A percentile compares a stretch with the other conserved stretches of the same genome.
Evolutionary conservation across 2,797 vertebrate species (phyloP).

Genomic region (Channallabes apus): DNA sequence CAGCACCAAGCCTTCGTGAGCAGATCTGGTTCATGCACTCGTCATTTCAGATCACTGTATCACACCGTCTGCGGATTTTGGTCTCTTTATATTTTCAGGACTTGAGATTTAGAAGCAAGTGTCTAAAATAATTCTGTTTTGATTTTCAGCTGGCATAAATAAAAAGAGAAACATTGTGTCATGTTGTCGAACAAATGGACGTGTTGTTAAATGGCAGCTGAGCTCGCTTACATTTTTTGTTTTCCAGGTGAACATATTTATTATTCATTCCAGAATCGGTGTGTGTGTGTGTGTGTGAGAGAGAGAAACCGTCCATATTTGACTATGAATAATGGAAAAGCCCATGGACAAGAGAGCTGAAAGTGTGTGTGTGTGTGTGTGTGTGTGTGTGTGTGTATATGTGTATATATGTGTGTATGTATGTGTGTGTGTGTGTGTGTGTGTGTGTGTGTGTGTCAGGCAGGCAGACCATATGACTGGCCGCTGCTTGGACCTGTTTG

Average conservation of each 20-base stretch:
- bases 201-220: constrained; percentile 40
- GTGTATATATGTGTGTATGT: not conserved
- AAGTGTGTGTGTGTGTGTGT: constrained; percentile 59
- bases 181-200: not conserved
- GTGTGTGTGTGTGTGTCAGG: not conserved
- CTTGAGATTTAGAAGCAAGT: not conserved
- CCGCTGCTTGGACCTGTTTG: constrained; percentile 44
- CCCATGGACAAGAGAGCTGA: constrained; percentile 75
- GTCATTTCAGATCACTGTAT: not conserved
- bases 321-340: constrained; percentile 83
- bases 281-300: constrained; percentile 43
- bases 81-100: not conserved
- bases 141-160: not conserved
- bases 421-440: constrained; percentile 10
- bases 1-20: constrained; percentile 32
- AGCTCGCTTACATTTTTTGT: constrained; percentile 61
- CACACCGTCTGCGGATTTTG: no score
- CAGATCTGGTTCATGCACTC: not conserved
- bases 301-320: constrained; percentile 66
- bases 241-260: constrained; percentile 80
- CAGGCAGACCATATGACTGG: constrained; percentile 50
- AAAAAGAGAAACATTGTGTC: not conserved
- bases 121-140: not conserved
- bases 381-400: constrained; percentile 6
- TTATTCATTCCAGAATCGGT: constrained; percentile 81